Evolutionary conservation across 1,140 invertebrate species (phyloP).

Genomic region (Cylas formicarius): DNA sequence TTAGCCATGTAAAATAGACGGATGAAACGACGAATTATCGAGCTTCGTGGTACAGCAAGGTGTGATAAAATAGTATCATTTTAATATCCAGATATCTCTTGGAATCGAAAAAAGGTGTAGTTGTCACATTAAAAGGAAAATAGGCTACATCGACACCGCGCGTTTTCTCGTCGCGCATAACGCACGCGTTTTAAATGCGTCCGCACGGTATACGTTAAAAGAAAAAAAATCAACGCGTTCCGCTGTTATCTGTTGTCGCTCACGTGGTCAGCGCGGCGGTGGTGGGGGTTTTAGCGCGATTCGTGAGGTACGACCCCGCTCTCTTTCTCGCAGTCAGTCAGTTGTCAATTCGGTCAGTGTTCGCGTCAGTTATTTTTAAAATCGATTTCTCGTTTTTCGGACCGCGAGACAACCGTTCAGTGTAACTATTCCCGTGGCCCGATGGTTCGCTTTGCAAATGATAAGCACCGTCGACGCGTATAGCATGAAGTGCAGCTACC

Average conservation of each 20-base stretch:
- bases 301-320: slow-evolving; percentile 20
- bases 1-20: too few relatives aligned
- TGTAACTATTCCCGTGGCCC: slow-evolving; percentile 5
- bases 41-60: too few relatives aligned
- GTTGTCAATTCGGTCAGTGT: neutral
- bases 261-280: slow-evolving; percentile 7
- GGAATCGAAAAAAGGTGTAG: too few relatives aligned
- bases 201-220: neutral
- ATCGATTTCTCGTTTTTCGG: slow-evolving; percentile 1
- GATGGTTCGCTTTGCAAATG: slow-evolving; percentile 23
- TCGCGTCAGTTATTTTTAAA: neutral
- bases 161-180: too few relatives aligned
- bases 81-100: too few relatives aligned
- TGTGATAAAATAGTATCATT: too few relatives aligned
- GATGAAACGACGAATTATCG: too few relatives aligned
- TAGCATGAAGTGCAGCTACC: slow-evolving; percentile 63
- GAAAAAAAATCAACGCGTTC: neutral
- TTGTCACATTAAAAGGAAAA: too few relatives aligned
- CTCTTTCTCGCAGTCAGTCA: neutral
- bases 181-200: too few relatives aligned
- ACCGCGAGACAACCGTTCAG: too few relatives aligned
- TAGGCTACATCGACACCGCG: too few relatives aligned
- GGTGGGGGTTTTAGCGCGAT: neutral
- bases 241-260: slow-evolving; percentile 2
- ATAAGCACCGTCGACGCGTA: slow-evolving; percentile 22